Evolutionary conservation across 2,888 invertebrate species (phyloP), one percentile per base, ranked within the genome.

Genomic region (Panopea generosa): DNA sequence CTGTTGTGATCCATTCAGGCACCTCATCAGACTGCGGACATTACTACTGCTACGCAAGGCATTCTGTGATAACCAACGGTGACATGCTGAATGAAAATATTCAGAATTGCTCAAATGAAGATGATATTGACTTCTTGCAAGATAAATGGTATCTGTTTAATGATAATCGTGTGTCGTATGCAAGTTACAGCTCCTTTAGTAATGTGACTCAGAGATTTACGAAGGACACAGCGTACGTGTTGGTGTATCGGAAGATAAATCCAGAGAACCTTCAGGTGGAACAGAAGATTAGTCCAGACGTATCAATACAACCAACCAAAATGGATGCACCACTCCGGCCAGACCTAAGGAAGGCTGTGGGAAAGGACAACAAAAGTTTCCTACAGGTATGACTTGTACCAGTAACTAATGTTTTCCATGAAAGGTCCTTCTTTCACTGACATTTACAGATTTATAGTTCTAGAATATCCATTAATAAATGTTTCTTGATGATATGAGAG

Each of bases 1-100:
- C 96, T 0, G 96, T 96, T 0, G 96, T 97, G 0, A 95, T 97
- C 0, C 97, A 97, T 92, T 95, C 95, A 0, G 97, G 97, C 1
- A 95, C 95, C 24, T 96, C 96, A 60, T 95, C 96, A 80, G 96
- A 97, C 89, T 96, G 96, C 0, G 97, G 97, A 0, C 97, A 97
- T 90, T 97, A 97, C 91, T 97, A 96, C 91, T 96, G 97, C 0
- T 95, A 96, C 72, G 96, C 96, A 20, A 77, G 91, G 6, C 89
- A 89, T 67, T 87, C 89, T 2, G 73, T 83, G 24, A 67, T 82
- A 24, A 81, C 78, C 22, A 82, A 84, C 60, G 60, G 82, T 1
- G 76, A 86, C 50, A 27, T 77, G 0, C 68, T 82, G 43, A 76
- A 74, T 49, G 74, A 87, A 70, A 72, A 82, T 24, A 62, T 86